These are phyloP conservation scores for Drosophila grimshawi DNA, from an alignment of 1,140 invertebrate genomes.

Conservation along the genomic window DNA sequence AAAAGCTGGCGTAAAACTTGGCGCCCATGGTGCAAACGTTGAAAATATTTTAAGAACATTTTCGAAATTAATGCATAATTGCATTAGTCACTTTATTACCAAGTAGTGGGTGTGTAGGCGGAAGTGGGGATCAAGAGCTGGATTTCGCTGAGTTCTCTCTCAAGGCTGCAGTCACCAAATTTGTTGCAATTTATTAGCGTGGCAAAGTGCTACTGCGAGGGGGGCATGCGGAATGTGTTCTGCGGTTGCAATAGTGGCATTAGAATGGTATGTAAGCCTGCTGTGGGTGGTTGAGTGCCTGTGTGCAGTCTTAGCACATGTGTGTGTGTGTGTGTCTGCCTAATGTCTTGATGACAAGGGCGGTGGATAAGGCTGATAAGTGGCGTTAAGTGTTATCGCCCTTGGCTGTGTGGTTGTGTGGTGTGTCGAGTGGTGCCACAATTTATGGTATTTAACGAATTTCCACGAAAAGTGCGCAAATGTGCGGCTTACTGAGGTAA, in stretches of 20 bases:
- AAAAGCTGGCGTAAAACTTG: slow-evolving; percentile 54
- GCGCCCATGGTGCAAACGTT: slow-evolving; percentile 56
- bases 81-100: slow-evolving; percentile 73
- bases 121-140: not conserved
- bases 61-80: slow-evolving; percentile 76
- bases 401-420: slow-evolving; percentile 15
- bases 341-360: slow-evolving; percentile 65
- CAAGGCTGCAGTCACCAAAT: slow-evolving; percentile 50
- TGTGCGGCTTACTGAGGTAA: not conserved
- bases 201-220: not conserved
- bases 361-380: slow-evolving; percentile 53
- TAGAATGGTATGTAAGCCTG: not conserved
- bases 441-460: slow-evolving; percentile 6
- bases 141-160: not conserved
- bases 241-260: not conserved
- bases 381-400: slow-evolving; percentile 65
- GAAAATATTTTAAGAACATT: slow-evolving; percentile 63
- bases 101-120: not conserved
- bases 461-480: not conserved
- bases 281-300: not conserved
- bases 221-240: not conserved
- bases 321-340: slow-evolving; percentile 19
- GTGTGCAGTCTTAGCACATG: not conserved
- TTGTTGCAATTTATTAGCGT: slow-evolving; percentile 73
- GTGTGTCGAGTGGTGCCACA: not conserved